Percentiles rank a stretch among this genome's conserved stretches.
These are phyloP conservation scores for Falco naumanni DNA, from an alignment of 2,797 vertebrate genomes.

Conservation along the genomic window DNA sequence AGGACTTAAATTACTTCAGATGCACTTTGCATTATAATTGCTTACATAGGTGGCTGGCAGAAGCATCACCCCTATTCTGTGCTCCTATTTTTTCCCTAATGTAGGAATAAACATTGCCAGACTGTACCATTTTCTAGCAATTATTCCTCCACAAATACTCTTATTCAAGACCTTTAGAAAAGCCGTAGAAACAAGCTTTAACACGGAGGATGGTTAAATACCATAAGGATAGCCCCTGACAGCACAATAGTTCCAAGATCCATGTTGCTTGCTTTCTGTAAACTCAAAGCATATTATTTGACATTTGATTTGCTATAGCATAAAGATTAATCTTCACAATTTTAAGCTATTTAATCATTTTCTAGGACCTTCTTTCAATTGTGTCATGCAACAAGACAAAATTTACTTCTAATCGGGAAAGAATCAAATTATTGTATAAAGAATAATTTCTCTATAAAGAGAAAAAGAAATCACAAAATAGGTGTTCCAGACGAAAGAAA, in stretches of 20 bases:
- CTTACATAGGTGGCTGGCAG: background rate
- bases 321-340: background rate
- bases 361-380: background rate
- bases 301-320: background rate
- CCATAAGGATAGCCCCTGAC: background rate
- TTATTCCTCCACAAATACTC: background rate
- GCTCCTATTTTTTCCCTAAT: background rate
- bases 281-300: background rate
- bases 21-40: constrained; percentile 6
- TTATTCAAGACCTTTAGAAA: background rate
- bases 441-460: background rate
- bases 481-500: background rate
- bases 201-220: background rate
- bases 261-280: background rate
- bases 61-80: background rate
- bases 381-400: rapidly evolving
- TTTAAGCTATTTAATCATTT: background rate
- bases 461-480: background rate
- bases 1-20: constrained; percentile 20
- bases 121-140: background rate
- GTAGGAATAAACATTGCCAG: background rate
- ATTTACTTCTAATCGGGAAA: background rate
- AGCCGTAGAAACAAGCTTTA: background rate
- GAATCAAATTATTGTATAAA: background rate
- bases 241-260: background rate